Evolutionary conservation across 2,113 vertebrate species (phyloP), one percentile per base, ranked within the genome.

Genomic region (Promerops cafer): DNA sequence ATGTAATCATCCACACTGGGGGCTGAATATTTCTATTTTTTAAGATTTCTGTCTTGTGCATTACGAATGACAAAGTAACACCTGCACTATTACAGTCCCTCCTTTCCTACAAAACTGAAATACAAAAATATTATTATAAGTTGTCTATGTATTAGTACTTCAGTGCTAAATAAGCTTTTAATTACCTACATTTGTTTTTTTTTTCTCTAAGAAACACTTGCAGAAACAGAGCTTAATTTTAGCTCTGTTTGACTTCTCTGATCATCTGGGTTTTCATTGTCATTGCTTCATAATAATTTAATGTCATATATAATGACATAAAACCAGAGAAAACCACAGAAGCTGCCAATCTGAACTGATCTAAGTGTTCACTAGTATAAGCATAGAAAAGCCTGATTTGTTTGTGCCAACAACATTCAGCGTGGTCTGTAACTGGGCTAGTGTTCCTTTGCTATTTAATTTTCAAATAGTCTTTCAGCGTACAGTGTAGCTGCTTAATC

Each of bases 201-300:
- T 96, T 96, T 92, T 74, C 90, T 90, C 94, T 87, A 93, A 93
- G 94, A 97, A 98, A 98, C 94, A 90, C 96, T 98, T 94, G 82
- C 94, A 96, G 96, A 96, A 97, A 95, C 93, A 97, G 96, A 98
- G 97, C 97, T 98, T 98, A 97, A 98, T 97, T 97, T 97, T 95
- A 97, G 95, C 94, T 98, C 97, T 98, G 97, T 98, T 98, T 98
- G 97, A 98, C 97, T 98, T 97, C 96, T 96, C 97, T 97, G 98
- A 98, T 98, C 97, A 97, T 97, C 98, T 98, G 97, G 96, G 96
- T 96, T 98, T 97, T 97, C 95, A 98, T 97, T 98, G 98, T 98
- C 96, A 97, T 95, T 93, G 96, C 96, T 96, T 97, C 93, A 96
- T 97, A 97, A 98, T 98, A 98, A 98, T 98, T 97, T 97, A 97